These are phyloP conservation scores for Bimastos eiseni DNA, from an alignment of 2,888 invertebrate genomes.

Conservation along the genomic window DNA sequence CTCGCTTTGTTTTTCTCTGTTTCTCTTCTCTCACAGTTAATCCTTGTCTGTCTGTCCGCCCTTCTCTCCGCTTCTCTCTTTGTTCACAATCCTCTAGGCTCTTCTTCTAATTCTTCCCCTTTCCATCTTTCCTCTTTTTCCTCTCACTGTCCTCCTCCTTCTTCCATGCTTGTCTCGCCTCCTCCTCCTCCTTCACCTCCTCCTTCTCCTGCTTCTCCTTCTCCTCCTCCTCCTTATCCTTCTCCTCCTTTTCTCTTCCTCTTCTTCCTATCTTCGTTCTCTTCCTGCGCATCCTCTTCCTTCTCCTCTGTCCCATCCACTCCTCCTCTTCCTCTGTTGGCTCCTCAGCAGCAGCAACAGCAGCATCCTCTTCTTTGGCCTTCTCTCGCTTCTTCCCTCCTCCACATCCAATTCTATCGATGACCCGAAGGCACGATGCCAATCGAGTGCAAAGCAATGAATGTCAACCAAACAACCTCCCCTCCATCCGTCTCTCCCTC, in stretches of 20 bases:
- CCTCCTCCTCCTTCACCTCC: background rate
- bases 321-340: no score
- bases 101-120: background rate
- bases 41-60: background rate
- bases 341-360: no score
- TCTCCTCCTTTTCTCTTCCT: background rate
- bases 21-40: no score
- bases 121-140: background rate
- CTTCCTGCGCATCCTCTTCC: no score
- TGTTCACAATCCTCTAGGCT: no score
- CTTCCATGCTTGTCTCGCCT: background rate
- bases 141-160: background rate
- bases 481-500: background rate
- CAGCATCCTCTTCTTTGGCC: no score
- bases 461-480: background rate
- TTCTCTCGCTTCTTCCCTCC: background rate
- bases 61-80: background rate
- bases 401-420: background rate
- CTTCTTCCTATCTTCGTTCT: no score
- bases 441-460: background rate
- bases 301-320: no score
- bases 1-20: background rate
- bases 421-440: background rate
- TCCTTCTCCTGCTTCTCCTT: background rate
- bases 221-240: background rate